Evolutionary conservation across 2,888 invertebrate species (phyloP).

Genomic region (Eupsilia transversa): DNA sequence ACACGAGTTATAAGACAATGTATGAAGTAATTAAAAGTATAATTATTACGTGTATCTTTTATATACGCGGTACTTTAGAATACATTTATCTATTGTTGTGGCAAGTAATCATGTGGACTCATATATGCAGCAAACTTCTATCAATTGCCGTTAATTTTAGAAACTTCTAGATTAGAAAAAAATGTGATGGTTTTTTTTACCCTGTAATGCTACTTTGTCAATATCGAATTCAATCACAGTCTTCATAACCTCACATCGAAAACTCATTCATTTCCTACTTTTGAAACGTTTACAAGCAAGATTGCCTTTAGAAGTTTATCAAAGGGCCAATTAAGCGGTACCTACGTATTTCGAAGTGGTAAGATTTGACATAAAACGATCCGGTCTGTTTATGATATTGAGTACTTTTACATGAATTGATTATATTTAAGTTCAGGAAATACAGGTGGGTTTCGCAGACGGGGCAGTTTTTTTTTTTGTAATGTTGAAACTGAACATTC

Average conservation of each 20-base stretch:
- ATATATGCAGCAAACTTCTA: background rate
- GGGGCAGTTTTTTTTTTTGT: no score
- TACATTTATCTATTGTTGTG: background rate
- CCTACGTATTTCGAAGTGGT: constrained; percentile 24
- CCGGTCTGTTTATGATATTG: background rate
- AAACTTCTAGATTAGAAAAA: background rate
- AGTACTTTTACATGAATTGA: constrained; percentile 16
- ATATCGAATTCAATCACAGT: constrained; percentile 25
- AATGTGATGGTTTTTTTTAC: background rate
- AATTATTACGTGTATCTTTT: background rate
- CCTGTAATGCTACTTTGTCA: background rate
- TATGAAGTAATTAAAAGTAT: constrained; percentile 4
- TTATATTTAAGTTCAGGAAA: background rate
- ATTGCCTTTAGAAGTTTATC: constrained; percentile 19
- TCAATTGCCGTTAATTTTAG: no score
- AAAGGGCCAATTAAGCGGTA: constrained; percentile 30
- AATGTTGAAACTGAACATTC: background rate
- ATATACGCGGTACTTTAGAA: background rate
- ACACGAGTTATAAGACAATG: background rate
- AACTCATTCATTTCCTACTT: constrained; percentile 28
- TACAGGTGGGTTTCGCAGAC: background rate
- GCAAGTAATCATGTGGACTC: background rate
- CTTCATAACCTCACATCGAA: constrained; percentile 22
- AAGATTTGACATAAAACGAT: constrained; percentile 13
- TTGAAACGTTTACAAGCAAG: constrained; percentile 22